phyloP scores from a whole-genome alignment of 2,888 invertebrate genomes.

The Platypus cylindrus region DNA sequence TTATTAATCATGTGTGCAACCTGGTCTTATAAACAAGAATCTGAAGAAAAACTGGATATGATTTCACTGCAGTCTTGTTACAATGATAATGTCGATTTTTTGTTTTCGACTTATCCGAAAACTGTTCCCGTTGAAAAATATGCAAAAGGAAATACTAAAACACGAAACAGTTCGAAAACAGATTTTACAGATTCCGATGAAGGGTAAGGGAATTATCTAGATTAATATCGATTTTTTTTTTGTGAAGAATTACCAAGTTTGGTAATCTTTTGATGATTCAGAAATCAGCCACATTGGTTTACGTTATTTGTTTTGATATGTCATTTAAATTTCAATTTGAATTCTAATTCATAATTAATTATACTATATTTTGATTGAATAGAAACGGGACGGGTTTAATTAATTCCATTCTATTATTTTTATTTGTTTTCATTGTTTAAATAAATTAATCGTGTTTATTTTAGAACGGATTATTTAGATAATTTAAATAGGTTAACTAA shows the following conservation, averaged over 20 bases:
- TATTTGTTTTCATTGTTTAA: no score
- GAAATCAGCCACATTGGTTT: constrained; percentile 3
- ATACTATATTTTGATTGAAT: no score
- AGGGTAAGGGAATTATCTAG: constrained; percentile 13
- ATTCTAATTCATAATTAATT: no score
- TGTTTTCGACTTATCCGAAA: constrained; percentile 38
- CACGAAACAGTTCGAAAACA: constrained; percentile 9
- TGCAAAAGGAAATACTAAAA: constrained; percentile 18
- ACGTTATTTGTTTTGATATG: constrained; percentile 1
- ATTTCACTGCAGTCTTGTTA: constrained; percentile 43
- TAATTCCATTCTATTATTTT: no score
- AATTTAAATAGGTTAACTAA: no score
- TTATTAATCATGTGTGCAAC: constrained; percentile 21
- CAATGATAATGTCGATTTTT: constrained; percentile 31
- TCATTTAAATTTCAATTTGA: background rate
- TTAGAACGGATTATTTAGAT: no score
- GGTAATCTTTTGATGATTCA: constrained; percentile 7
- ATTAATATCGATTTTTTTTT: constrained; percentile 5
- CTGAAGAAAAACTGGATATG: constrained; percentile 36
- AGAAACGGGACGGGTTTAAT: no score
- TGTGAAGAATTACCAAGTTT: constrained; percentile 15
- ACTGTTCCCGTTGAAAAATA: constrained; percentile 7
- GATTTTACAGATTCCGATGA: constrained; percentile 13
- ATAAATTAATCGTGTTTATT: no score
- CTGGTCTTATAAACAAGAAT: constrained; percentile 20